Percentiles rank a stretch among this genome's conserved stretches.
Evolutionary conservation across 1,140 invertebrate genomes (phyloP).

Genomic region (Bombus waltoni): DNA sequence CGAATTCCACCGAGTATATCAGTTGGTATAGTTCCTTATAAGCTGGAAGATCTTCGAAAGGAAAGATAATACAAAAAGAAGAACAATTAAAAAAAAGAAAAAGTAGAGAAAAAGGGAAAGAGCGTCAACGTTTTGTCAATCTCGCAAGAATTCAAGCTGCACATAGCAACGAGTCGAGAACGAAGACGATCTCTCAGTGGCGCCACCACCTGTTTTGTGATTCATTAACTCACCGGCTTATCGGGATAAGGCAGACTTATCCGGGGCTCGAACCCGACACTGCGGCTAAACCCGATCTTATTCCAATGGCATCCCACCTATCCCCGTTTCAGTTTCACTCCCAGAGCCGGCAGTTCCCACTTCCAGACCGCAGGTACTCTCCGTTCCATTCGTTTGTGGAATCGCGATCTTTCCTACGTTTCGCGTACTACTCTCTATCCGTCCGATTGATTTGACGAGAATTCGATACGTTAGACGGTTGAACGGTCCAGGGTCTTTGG

Average conservation of each 20-base stretch:
- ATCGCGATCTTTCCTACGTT: slow-evolving; percentile 46
- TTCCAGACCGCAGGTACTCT: slow-evolving; percentile 31
- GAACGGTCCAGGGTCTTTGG: neutral
- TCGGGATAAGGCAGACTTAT: slow-evolving; percentile 83
- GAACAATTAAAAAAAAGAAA: too few relatives aligned
- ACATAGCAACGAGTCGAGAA: slow-evolving; percentile 38
- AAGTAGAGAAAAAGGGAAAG: too few relatives aligned
- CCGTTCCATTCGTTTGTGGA: slow-evolving; percentile 40
- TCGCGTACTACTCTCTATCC: neutral
- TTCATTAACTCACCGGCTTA: slow-evolving; percentile 84
- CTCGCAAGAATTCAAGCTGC: slow-evolving; percentile 36
- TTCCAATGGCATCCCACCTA: slow-evolving; percentile 81
- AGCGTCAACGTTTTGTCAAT: neutral
- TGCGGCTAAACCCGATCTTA: slow-evolving; percentile 83
- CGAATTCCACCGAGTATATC: neutral
- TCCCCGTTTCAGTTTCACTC: slow-evolving; percentile 76
- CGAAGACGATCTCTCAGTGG: slow-evolving; percentile 67
- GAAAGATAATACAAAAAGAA: too few relatives aligned
- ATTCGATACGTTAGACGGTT: neutral
- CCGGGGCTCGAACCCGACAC: slow-evolving; percentile 81
- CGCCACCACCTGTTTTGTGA: slow-evolving; percentile 83
- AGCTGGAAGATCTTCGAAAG: neutral
- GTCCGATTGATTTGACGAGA: slow-evolving; percentile 1
- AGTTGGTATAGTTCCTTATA: neutral
- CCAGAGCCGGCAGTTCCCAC: slow-evolving; percentile 30